Base-by-base conservation (phyloP, 2,888 invertebrate species). In the Drosophila anceps region DNA sequence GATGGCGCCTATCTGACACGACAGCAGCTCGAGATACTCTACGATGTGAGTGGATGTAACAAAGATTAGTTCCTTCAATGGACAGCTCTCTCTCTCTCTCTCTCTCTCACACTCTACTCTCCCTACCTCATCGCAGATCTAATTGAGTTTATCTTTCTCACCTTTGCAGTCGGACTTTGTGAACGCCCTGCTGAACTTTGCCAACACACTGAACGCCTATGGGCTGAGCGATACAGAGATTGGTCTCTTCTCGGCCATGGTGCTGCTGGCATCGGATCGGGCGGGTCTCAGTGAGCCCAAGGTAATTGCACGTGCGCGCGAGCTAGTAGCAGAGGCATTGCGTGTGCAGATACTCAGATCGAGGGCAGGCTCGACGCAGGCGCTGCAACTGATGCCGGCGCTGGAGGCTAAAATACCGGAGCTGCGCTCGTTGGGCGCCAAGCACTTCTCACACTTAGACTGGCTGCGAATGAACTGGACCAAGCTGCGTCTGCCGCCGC, bases 381-480 rank as follows among this genome's bases (percentile, higher is more conserved):
- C 93, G 57, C 91, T 94, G 78, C 94, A 93, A 81, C 87, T 93
- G 66, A 92, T 93, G 90, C 92, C 93, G 69, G 92, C 93, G 67
- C 89, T 94, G 64, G 94, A 94, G 73, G 93, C 94, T 73, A 94
- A 95, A 92, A 94, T 98, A 91, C 95, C 96, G 46, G 97, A 98
- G 92, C 94, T 98, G 76, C 94, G 96, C 70, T 95, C 95, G 37
- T 94, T 99, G 61, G 98, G 98, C 37, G 94, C 94, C 50, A 96
- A 96, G 80, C 98, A 98, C 93, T 95, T 96, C 82, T 95, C 96
- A 79, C 96, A 97, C 89, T 94, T 98, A 90, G 95, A 96, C 92
- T 99, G 98, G 98, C 98, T 97, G 94, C 95, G 98, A 82, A 95
- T 96, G 88, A 96, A 97, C 93, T 98, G 98, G 98, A 95, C 95